Base-by-base conservation (phyloP, 2,888 invertebrate genomes). In the Diachrysia chrysitis region DNA sequence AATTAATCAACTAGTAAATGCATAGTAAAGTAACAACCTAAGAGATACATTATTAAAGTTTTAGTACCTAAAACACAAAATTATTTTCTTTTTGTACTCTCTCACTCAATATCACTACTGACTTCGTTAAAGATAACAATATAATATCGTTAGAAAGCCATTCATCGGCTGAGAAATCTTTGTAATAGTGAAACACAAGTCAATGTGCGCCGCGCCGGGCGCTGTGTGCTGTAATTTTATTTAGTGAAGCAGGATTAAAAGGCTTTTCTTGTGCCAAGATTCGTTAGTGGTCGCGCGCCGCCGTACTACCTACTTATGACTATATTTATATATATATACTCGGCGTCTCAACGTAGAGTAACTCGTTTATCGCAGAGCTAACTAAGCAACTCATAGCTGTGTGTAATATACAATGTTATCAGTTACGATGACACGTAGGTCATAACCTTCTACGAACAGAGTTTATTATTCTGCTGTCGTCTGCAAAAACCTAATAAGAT, bases 391-490 rank as follows among this genome's bases (percentile, higher is more conserved):
- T 35, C 9, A 2, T 9, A 10, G 37, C 48, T 23, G 32, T 60
- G 65, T 12, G n/a, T 57, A 35, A 63, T 62, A 21, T 12, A 12
- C 53, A 61, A 66, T 53, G 2, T 61, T 37, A 7, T 23, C 17
- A 2, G 14, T 48, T 19, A 71, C 53, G 21, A 42, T 23, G 54
- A 29, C 54, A 54, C n/a, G 32, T 19, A 6, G 5, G 29, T 42
- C 53, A 17, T 57, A 65, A 57, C 59, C 23, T 59, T 61, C 62
- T 59, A 62, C 16, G 32, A 19, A 42, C n/a, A 0, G n/a, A 37
- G 58, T 55, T 73, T 69, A 60, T n/a, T 60, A 73, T 73, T 75
- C 69, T 7, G 5, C 19, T 29, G 23, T 29, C 73, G 68, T 60
- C 55, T 9, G 10, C n/a, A 0, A 23, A 55, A 63, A 53, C 35